Base-by-base conservation (phyloP, 2,888 invertebrate species). In the Cacoxenus indagator region DNA sequence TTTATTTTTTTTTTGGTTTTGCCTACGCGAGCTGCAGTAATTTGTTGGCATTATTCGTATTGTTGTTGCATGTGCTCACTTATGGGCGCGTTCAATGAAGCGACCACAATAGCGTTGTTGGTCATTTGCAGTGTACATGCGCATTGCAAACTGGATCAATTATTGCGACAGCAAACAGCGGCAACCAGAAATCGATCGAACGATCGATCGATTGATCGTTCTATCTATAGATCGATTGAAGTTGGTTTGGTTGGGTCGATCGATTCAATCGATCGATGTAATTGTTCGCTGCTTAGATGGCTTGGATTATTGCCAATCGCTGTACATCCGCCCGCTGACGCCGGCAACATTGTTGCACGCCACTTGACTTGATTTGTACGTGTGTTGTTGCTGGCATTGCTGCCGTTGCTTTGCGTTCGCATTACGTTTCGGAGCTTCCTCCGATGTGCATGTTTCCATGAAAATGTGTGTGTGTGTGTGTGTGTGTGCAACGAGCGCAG, bases 341-440 rank as follows among this genome's bases (percentile, higher is more conserved):
- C 9, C 17, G 19, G 65, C 57, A 65, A 65, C 64, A 59, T 2
- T 64, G 45, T 59, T 59, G 17, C 27, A 55, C 26, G n/a, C 29
- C 55, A 55, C 26, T 27, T 54, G 54, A 2, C 22, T 37, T 14
- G 8, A 59, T 37, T 37, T 37, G 14, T 17, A 29, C 4, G n/a
- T 11, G 31, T 22, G 73, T 70, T 67, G 73, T 68, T 78, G 72
- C 73, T 19, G 22, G 24, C 27, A 51, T 37, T 19, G 17, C 17
- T 14, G 54, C 22, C 6, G 22, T 24, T 48, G 45, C n/a, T 6
- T 51, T 22, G 14, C n/a, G 26, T 59, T 59, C 55, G 22, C 81
- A 79, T 82, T 84, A 84, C 73, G 75, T 79, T 81, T 81, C 84
- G 84, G 84, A 84, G 79, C 83, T 81, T 78, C 79, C 82, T 81